Evolutionary conservation across 1,140 invertebrate species (phyloP), one percentile per base, ranked within the genome.

Genomic region (Megathymus violae): DNA sequence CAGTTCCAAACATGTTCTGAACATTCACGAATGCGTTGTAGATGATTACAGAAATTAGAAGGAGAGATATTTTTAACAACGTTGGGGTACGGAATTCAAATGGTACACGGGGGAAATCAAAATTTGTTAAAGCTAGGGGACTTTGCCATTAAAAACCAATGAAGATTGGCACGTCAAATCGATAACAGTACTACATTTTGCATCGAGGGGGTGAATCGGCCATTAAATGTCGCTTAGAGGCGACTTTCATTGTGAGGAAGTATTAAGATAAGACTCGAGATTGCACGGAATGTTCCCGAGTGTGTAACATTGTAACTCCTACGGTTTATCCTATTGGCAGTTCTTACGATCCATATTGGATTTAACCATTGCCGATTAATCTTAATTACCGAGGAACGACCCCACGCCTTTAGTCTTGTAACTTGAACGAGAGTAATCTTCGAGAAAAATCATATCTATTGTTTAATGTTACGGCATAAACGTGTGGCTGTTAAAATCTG

Each of bases 161-260:
- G 46, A 44, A 27, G 14, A 62, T 1, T 31, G n/a, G 11, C 14
- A 10, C 15, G 47, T 62, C 36, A 44, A 11, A 3, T 38, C 19
- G 38, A 22, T 60, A 27, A 25, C 31, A 40, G 43, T n/a, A n/a
- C n/a, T 62, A 41, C 36, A 48, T 48, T 62, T 7, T 14, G 34
- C 48, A 41, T 41, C 19, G 34, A 62, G n/a, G 59, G 10, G 59
- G 10, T 4, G 41, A 41, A 40, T 19, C 4, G 44, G 43, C 50
- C 59, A 48, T 62, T 62, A 62, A 62, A 62, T 62, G 46, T 62
- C 59, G 59, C 59, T 62, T 62, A 62, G 59, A 17, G 58, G 34
- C 22, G 7, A 13, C 59, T 31, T 22, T 46, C 15, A 16, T 13
- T 44, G 13, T 11, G 16, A 50, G 51, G 51, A 19, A 50, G 44